Evolutionary conservation across 2,797 vertebrate genomes (phyloP).

Genomic region (Takifugu ocellatus): DNA sequence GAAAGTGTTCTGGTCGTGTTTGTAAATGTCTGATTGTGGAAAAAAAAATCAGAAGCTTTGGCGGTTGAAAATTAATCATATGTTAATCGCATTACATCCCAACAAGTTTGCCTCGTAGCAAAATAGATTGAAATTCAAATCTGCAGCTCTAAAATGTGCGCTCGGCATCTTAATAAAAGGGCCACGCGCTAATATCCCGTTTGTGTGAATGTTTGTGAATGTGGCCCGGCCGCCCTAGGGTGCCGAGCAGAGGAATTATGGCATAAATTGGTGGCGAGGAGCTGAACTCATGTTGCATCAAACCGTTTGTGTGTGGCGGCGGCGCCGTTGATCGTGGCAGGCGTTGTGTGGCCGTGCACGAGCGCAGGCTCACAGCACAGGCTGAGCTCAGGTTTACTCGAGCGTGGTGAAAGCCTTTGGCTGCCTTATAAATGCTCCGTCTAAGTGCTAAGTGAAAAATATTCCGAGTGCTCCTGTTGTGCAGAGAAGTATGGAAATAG

Average conservation of each 20-base stretch:
- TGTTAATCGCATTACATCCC: conserved; percentile 33
- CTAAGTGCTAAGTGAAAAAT: conserved; percentile 38
- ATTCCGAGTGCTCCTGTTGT: conserved; percentile 39
- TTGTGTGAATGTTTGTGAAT: conserved; percentile 35
- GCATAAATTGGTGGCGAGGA: conserved; percentile 49
- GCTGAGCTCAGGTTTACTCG: conserved; percentile 51
- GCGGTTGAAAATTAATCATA: conserved; percentile 37
- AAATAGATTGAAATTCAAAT: conserved; percentile 44
- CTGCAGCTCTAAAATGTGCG: conserved; percentile 23
- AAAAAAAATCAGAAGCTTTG: conserved; percentile 20
- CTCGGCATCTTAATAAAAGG: conserved; percentile 13
- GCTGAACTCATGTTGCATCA: conserved; percentile 46
- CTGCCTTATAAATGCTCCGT: conserved; percentile 49
- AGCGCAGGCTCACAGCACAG: conserved; percentile 10
- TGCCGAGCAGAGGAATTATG: conserved; percentile 40
- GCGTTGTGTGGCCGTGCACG: neutral
- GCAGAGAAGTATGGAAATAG: conserved; percentile 34
- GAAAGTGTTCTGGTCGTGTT: conserved; percentile 9
- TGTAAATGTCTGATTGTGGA: conserved; percentile 28
- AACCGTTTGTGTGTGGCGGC: conserved; percentile 37
- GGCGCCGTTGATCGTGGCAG: conserved; percentile 36
- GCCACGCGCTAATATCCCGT: neutral
- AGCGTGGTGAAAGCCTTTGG: conserved; percentile 37
- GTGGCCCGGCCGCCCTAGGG: conserved; percentile 14
- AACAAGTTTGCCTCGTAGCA: conserved; percentile 31